Percentiles rank a stretch among this genome's conserved stretches.
These are phyloP conservation scores for Diuraphis noxia DNA, from an alignment of 1,140 invertebrate species.

Conservation along the genomic window DNA sequence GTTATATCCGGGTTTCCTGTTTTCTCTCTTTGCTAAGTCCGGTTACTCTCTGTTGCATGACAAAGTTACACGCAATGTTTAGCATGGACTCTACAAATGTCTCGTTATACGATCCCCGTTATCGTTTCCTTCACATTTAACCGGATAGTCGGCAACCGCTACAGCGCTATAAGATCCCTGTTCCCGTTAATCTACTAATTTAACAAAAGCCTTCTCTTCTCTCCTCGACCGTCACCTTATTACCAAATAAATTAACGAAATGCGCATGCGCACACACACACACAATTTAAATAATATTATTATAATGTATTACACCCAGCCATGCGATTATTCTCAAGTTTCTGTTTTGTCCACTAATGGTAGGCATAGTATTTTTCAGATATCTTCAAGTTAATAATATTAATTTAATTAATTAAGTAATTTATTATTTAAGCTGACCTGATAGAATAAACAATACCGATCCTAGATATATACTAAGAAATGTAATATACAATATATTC, in stretches of 20 bases:
- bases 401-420: background rate
- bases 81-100: background rate
- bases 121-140: slow-evolving; percentile 52
- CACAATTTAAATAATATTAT: background rate
- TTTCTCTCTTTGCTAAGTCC: background rate
- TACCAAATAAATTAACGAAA: background rate
- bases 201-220: background rate
- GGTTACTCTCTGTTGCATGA: background rate
- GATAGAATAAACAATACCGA: background rate
- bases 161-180: background rate
- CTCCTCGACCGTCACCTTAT: background rate
- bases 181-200: slow-evolving; percentile 28
- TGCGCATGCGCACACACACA: background rate
- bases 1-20: slow-evolving; percentile 20
- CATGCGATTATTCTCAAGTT: background rate
- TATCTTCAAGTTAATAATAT: background rate
- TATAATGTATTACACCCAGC: background rate
- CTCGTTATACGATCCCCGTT: slow-evolving; percentile 25
- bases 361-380: background rate
- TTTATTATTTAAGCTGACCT: background rate
- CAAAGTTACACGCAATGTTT: background rate
- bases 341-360: background rate
- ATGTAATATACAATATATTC: background rate
- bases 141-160: slow-evolving; percentile 30
- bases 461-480: background rate